These are phyloP conservation scores for Campylomormyrus numenius DNA, from an alignment of 2,113 vertebrate genomes.

Conservation along the genomic window DNA sequence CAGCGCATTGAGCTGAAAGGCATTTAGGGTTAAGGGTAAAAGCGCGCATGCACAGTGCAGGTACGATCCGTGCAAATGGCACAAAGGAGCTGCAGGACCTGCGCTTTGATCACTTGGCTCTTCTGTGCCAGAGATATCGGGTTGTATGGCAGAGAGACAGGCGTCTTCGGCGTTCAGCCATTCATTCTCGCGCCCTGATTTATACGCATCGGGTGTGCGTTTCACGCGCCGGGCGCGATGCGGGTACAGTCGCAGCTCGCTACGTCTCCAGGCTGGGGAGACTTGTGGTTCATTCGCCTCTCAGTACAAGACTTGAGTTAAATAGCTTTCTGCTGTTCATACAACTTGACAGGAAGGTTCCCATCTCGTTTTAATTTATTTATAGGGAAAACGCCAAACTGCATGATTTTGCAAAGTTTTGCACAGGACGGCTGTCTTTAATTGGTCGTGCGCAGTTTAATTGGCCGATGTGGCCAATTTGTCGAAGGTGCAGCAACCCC, in stretches of 20 bases:
- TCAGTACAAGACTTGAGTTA: background rate
- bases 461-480: background rate
- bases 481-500: background rate
- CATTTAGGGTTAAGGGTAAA: background rate
- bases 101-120: background rate
- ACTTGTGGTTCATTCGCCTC: background rate
- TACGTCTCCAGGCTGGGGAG: no score
- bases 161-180: background rate
- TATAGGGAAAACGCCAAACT: background rate
- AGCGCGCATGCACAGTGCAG: background rate
- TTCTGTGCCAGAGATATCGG: background rate
- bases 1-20: no score
- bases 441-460: background rate
- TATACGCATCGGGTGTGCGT: slow-evolving; percentile 34
- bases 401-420: background rate
- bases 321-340: background rate
- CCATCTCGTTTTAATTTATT: background rate
- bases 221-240: slow-evolving; percentile 2
- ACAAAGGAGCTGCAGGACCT: background rate
- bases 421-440: background rate
- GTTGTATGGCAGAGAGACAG: background rate
- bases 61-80: background rate
- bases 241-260: no score
- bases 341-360: background rate
- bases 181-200: slow-evolving; percentile 20